Evolutionary conservation across 2,888 invertebrate species (phyloP).

Genomic region (Dasypolia templi): DNA sequence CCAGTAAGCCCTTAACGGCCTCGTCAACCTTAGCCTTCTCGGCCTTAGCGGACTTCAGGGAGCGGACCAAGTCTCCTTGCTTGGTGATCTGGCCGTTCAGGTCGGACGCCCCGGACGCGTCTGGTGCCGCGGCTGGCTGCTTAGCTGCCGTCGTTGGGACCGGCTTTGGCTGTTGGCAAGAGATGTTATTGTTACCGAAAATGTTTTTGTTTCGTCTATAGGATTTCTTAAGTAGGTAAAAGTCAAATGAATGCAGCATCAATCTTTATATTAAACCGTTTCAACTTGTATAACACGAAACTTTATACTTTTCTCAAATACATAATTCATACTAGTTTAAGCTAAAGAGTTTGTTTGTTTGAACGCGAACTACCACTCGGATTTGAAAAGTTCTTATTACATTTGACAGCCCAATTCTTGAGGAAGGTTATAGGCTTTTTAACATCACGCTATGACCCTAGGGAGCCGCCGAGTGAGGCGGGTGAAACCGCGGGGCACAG

Average conservation of each 20-base stretch:
- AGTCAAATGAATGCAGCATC: neutral
- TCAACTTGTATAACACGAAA: too few species aligned
- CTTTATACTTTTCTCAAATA: too few species aligned
- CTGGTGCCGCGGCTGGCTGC: constrained; percentile 63
- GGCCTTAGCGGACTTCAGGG: constrained; percentile 92
- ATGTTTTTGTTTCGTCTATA: neutral
- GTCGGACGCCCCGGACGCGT: constrained; percentile 44
- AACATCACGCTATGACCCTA: too few species aligned
- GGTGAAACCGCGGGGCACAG: too few species aligned
- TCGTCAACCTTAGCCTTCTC: constrained; percentile 88
- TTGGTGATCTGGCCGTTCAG: constrained; percentile 84
- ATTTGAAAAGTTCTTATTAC: too few species aligned
- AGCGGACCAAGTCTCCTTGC: constrained; percentile 92
- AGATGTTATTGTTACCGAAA: neutral
- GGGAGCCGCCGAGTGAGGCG: too few species aligned
- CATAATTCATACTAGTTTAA: too few species aligned
- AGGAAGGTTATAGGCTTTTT: too few species aligned
- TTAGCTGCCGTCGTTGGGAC: constrained; percentile 71
- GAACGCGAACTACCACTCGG: too few species aligned
- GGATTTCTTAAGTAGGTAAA: neutral
- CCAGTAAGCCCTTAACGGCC: constrained; percentile 90
- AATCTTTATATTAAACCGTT: too few species aligned
- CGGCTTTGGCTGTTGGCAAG: constrained; percentile 78
- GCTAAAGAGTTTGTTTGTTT: too few species aligned
- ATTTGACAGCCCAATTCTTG: too few species aligned